Evolutionary conservation across 1,140 invertebrate species (phyloP).

Genomic region (Manduca sexta): DNA sequence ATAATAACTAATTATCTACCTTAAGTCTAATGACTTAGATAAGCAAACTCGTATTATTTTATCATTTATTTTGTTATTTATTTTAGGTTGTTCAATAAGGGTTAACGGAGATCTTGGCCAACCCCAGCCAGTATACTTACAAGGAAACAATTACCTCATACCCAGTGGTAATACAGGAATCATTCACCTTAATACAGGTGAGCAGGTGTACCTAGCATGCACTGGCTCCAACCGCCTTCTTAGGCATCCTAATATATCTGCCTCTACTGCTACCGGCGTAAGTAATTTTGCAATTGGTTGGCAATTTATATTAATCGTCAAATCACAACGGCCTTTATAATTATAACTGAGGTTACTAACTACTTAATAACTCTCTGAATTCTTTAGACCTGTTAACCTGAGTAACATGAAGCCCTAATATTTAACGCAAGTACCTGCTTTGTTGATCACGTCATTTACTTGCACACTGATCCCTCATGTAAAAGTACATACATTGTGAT

Average conservation of each 20-base stretch:
- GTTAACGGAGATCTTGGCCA: slow-evolving; percentile 54
- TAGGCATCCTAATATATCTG: slow-evolving; percentile 33
- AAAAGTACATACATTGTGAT: too few relatives aligned
- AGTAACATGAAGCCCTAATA: too few relatives aligned
- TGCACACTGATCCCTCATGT: too few relatives aligned
- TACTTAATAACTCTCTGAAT: too few relatives aligned
- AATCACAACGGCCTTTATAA: background rate
- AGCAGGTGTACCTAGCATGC: slow-evolving; percentile 44
- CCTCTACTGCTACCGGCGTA: slow-evolving; percentile 34
- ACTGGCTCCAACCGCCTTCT: slow-evolving; percentile 33
- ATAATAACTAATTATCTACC: background rate
- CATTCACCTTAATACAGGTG: slow-evolving; percentile 32
- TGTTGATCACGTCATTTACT: too few relatives aligned
- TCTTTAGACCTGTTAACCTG: too few relatives aligned
- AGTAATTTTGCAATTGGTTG: too few relatives aligned
- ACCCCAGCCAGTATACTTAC: slow-evolving; percentile 50
- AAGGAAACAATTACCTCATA: slow-evolving; percentile 27
- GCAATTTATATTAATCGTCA: too few relatives aligned
- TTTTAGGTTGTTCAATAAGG: slow-evolving; percentile 41
- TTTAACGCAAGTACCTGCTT: too few relatives aligned
- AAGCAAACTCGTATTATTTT: background rate
- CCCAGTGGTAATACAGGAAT: slow-evolving; percentile 37
- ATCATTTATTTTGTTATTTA: background rate
- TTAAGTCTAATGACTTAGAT: background rate
- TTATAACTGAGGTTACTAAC: too few relatives aligned